Evolutionary conservation across 2,113 vertebrate genomes (phyloP).

Genomic region (Oryzias melastigma): DNA sequence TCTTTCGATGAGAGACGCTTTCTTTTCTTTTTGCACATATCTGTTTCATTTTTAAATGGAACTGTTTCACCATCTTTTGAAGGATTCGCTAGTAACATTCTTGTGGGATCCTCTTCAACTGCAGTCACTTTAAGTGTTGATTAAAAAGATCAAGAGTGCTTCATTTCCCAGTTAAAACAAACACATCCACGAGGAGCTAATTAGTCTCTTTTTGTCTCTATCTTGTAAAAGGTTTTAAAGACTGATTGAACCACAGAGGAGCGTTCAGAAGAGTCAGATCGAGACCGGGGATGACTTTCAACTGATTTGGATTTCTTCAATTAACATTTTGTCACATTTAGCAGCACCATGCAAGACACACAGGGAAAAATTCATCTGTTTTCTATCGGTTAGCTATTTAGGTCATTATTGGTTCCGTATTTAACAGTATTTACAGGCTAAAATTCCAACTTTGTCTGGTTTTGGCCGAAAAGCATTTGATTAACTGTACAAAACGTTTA

Average conservation of each 20-base stretch:
- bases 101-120: neutral
- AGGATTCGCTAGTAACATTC: fast-evolving
- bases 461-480: too few relatives aligned
- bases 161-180: neutral
- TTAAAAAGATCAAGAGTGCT: neutral
- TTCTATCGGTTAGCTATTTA: too few relatives aligned
- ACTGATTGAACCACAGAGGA: neutral
- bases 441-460: too few relatives aligned
- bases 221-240: constrained; percentile 2
- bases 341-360: too few relatives aligned
- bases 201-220: constrained; percentile 12
- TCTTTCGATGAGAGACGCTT: constrained; percentile 1
- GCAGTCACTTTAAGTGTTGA: neutral
- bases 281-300: neutral
- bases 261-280: neutral
- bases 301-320: neutral
- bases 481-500: too few relatives aligned
- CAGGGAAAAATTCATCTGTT: too few relatives aligned
- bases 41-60: constrained; percentile 7
- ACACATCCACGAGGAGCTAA: constrained; percentile 13
- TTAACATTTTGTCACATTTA: neutral
- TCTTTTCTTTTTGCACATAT: neutral
- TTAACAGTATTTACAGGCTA: too few relatives aligned
- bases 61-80: neutral
- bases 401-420: too few relatives aligned